These are phyloP conservation scores for Amphiura filiformis DNA, from an alignment of 35 echinoderm and acorn worm species.

Conservation along the genomic window DNA sequence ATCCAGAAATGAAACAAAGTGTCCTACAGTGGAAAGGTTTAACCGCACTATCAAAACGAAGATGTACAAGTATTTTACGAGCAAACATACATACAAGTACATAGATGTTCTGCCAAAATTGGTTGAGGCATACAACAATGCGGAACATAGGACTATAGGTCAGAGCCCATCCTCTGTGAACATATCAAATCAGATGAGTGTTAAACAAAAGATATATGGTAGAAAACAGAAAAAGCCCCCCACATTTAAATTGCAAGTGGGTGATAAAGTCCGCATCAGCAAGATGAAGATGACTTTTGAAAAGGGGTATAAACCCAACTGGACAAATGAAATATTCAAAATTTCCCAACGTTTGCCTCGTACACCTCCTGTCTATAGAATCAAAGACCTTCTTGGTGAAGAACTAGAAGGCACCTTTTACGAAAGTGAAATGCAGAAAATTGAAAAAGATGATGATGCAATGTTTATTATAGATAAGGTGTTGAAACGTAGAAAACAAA, in stretches of 20 bases:
- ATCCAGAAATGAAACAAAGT: slow-evolving; percentile 48
- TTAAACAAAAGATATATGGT: too few relatives aligned
- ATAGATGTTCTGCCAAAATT: too few relatives aligned
- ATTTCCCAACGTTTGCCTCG: not conserved
- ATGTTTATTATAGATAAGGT: slow-evolving; percentile 15
- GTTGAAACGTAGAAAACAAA: slow-evolving; percentile 16
- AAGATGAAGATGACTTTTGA: not conserved
- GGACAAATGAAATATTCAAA: slow-evolving; percentile 12
- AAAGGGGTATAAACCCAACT: not conserved
- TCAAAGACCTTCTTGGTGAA: not conserved
- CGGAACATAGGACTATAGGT: too few relatives aligned
- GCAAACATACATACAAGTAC: too few relatives aligned
- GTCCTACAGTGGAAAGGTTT: too few relatives aligned
- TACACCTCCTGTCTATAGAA: not conserved
- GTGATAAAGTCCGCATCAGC: slow-evolving; percentile 16
- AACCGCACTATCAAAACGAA: too few relatives aligned
- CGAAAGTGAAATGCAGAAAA: slow-evolving; percentile 17
- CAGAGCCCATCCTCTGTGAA: too few relatives aligned
- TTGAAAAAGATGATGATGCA: not conserved
- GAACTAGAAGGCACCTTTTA: not conserved
- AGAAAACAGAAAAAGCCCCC: too few relatives aligned
- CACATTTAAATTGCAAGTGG: not conserved
- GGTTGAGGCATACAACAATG: too few relatives aligned
- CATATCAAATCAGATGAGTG: too few relatives aligned
- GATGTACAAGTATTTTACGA: too few relatives aligned